phyloP scores from a whole-genome alignment of 2,113 vertebrate genomes.

The Chloropsis cyanopogon region DNA sequence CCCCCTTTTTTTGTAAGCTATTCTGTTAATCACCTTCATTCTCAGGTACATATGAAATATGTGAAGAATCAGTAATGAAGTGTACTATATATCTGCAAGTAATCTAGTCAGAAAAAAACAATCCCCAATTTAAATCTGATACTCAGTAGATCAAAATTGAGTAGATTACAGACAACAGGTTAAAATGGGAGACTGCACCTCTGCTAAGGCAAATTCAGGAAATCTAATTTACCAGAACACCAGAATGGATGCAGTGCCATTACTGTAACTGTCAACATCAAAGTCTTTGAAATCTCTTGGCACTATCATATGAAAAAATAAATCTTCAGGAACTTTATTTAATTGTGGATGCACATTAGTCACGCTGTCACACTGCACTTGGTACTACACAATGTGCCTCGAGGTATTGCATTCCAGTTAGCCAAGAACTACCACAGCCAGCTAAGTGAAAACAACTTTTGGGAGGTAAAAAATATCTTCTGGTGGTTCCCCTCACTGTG shows the following conservation, averaged over 20 bases:
- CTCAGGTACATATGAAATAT: background rate
- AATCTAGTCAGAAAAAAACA: background rate
- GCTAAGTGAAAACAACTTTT: background rate
- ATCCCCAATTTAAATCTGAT: background rate
- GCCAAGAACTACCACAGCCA: background rate
- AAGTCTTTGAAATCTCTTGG: background rate
- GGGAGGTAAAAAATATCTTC: background rate
- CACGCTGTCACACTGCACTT: background rate
- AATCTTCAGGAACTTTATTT: conserved; percentile 27
- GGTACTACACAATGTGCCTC: background rate
- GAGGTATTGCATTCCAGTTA: background rate
- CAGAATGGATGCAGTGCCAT: background rate
- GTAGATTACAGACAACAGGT: background rate
- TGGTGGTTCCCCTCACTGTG: background rate
- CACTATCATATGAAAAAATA: background rate
- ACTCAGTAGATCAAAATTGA: background rate
- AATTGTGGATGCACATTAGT: conserved; percentile 3
- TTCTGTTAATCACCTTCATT: background rate
- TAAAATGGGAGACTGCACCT: background rate
- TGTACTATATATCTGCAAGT: background rate
- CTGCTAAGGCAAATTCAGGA: background rate
- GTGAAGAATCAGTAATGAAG: background rate
- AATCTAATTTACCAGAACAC: conserved; percentile 36
- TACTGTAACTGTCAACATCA: background rate
- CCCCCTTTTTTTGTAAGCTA: background rate